These are phyloP conservation scores for Monopis laevigella DNA, from an alignment of 2,888 invertebrate species.

Conservation along the genomic window DNA sequence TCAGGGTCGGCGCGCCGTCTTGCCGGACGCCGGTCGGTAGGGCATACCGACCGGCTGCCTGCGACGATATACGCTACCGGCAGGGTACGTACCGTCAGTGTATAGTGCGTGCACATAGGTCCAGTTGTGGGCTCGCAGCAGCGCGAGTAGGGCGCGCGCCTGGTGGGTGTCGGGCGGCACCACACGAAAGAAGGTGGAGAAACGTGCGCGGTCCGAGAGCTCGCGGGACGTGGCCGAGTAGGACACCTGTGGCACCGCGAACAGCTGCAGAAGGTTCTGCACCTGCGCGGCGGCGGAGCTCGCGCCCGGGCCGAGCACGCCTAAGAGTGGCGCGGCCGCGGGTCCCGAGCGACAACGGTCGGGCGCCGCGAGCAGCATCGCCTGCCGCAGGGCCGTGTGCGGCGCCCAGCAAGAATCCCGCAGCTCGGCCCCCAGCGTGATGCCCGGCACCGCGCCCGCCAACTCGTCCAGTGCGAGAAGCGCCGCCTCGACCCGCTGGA, in stretches of 20 bases:
- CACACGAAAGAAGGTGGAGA: conserved; percentile 79
- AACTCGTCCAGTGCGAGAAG: conserved; percentile 56
- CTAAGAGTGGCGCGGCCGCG: conserved; percentile 62
- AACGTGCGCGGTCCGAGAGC: conserved; percentile 78
- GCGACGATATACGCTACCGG: background rate
- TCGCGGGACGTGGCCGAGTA: conserved; percentile 82
- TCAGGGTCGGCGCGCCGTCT: conserved; percentile 68
- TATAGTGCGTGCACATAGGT: conserved; percentile 78
- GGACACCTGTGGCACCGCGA: conserved; percentile 66
- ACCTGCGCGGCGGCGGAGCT: conserved; percentile 76
- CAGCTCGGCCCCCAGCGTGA: conserved; percentile 73
- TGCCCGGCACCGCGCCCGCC: conserved; percentile 43
- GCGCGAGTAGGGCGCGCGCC: conserved; percentile 76
- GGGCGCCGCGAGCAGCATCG: conserved; percentile 78
- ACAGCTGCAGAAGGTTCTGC: conserved; percentile 79
- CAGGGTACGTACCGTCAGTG: conserved; percentile 68
- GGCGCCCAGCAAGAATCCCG: conserved; percentile 86
- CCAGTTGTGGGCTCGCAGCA: conserved; percentile 76
- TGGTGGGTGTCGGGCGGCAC: conserved; percentile 83
- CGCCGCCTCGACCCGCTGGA: conserved; percentile 75
- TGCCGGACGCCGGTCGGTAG: conserved; percentile 70
- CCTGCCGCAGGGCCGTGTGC: conserved; percentile 80
- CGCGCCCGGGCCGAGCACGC: conserved; percentile 79
- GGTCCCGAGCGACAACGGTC: conserved; percentile 40
- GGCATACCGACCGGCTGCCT: background rate